These are phyloP conservation scores for Acipenser oxyrinchus DNA, from an alignment of 2,797 vertebrate genomes.

Conservation along the genomic window DNA sequence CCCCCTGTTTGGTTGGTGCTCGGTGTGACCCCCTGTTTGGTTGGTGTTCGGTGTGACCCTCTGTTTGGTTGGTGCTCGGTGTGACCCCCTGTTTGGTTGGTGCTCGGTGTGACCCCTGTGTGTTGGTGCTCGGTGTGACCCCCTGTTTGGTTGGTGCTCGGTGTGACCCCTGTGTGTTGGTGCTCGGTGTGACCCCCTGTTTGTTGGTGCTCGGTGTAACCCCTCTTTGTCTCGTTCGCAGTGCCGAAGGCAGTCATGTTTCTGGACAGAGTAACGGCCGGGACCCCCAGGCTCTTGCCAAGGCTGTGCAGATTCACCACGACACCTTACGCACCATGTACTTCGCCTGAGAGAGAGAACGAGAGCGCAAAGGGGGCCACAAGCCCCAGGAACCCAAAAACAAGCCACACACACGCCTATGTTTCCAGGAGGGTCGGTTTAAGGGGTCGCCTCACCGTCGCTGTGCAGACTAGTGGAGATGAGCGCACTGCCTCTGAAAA, in stretches of 20 bases:
- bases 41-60: too few species aligned
- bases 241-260: slow-evolving; percentile 96
- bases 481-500: slow-evolving; percentile 59
- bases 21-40: neutral
- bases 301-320: slow-evolving; percentile 98
- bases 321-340: slow-evolving; percentile 99
- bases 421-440: slow-evolving; percentile 62
- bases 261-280: slow-evolving; percentile 97
- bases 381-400: slow-evolving; percentile 43
- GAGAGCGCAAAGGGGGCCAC: slow-evolving; percentile 16
- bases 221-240: slow-evolving; percentile 38
- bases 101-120: neutral
- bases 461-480: slow-evolving; percentile 65
- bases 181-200: neutral
- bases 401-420: slow-evolving; percentile 54
- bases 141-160: neutral
- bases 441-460: slow-evolving; percentile 51
- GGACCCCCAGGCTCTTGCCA: slow-evolving; percentile 88
- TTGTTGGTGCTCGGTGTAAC: neutral
- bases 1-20: neutral
- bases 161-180: neutral
- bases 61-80: neutral
- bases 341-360: slow-evolving; percentile 68
- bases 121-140: neutral
- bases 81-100: neutral